Base-by-base conservation (phyloP, 2,797 vertebrate species). In the Cirrhinus mrigala region DNA sequence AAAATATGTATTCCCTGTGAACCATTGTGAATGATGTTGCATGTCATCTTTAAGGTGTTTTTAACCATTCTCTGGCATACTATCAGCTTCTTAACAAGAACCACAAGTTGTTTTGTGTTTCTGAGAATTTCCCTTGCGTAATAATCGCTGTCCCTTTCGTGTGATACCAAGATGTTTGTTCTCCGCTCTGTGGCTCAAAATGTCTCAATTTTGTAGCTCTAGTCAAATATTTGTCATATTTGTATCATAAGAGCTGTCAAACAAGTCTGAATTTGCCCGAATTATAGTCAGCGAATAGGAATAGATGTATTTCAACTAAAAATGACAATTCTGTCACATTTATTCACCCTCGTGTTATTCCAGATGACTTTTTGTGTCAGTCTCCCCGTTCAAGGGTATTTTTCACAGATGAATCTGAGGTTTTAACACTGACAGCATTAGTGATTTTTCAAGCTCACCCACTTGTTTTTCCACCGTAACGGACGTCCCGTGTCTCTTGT, bases 401-500 rank as follows among this genome's bases (percentile, higher is more conserved):
- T 66, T 18, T 66, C 78, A 50, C 40, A 20, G 27, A 80, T 44
- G 40, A 44, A 6, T 54, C 18, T 52, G 62, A 68, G 48, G 44
- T 24, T 56, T 73, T 82, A 50, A 50, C 40, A 6, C 69, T 73
- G 15, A 46, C 24, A 82, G 18, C 20, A 33, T 80, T n/a, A 58
- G 15, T 79, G 44, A 66, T 20, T 37, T 12, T 52, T n/a, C 24
- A 27, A 11, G 10, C 48, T 40, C 29, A 22, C 60, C 46, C 46
- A 27, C 60, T 76, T 83, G 82, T 66, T 83, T 62, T 83, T 68
- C 82, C 60, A 44, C 46, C 4, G 3, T 37, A 33, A 60, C 22
- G 24, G 60, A 68, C 22, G 3, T 69, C 20, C 64, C 4, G 7
- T 40, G 22, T 83, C 46, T 81, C 70, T 60, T 69, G 20, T 87